These are phyloP conservation scores for Pterobdella sp. DNA, from an alignment of 2,888 invertebrate species.

Conservation along the genomic window DNA sequence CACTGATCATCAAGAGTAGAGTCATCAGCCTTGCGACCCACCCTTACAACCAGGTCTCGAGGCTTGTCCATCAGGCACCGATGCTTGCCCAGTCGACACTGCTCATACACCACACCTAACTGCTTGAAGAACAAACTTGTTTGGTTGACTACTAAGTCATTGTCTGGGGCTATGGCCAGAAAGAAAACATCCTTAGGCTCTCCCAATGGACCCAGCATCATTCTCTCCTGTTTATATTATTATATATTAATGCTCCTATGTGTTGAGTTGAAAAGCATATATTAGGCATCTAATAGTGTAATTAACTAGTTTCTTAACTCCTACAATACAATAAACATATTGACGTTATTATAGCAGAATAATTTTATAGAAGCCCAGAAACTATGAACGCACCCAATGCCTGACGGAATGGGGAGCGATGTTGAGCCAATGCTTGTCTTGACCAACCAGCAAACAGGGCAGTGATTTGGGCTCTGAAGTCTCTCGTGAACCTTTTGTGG, in stretches of 20 bases:
- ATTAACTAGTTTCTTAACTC: neutral
- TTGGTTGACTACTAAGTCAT: conserved; percentile 68
- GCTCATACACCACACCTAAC: conserved; percentile 83
- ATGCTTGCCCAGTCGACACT: conserved; percentile 85
- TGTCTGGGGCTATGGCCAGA: conserved; percentile 85
- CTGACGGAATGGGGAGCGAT: conserved; percentile 86
- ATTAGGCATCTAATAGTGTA: too few relatives aligned
- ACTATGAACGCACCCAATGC: conserved; percentile 64
- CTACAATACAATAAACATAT: neutral
- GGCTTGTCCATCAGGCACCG: conserved; percentile 72
- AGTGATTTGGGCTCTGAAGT: conserved; percentile 94
- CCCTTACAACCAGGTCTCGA: conserved; percentile 77
- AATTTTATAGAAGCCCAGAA: neutral
- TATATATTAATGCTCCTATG: too few relatives aligned
- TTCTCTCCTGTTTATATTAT: conserved; percentile 72
- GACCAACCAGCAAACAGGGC: conserved; percentile 83
- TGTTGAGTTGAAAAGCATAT: too few relatives aligned
- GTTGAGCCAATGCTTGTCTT: conserved; percentile 88
- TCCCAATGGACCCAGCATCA: conserved; percentile 94
- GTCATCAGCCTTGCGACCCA: conserved; percentile 61
- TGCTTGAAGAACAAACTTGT: conserved; percentile 83
- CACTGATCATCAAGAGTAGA: conserved; percentile 75
- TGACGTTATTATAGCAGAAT: neutral
- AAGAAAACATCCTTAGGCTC: conserved; percentile 88
- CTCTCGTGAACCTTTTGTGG: conserved; percentile 75